Percentiles rank a stretch among this genome's conserved stretches.
Conservation (phyloP, 2,888 invertebrate species). For the Protonemura montana region DNA sequence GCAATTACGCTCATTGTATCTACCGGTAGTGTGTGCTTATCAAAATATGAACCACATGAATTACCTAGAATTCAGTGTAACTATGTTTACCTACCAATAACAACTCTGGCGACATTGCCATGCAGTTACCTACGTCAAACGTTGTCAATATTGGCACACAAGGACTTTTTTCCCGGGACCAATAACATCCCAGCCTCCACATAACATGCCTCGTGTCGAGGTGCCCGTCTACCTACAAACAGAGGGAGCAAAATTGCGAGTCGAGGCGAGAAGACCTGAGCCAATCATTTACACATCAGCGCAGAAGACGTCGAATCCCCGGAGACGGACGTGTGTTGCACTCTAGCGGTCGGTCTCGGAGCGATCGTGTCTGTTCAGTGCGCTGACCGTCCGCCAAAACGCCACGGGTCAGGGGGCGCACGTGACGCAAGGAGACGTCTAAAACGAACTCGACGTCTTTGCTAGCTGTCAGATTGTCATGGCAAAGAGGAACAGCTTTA, state of each 20-base stretch:
- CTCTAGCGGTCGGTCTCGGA: neutral
- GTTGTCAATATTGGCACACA: neutral
- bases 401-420: neutral
- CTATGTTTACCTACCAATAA: neutral
- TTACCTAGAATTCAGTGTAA: neutral
- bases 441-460: neutral
- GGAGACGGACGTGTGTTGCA: neutral
- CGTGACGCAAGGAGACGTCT: neutral
- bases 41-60: neutral
- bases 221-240: neutral
- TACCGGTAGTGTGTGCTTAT: neutral
- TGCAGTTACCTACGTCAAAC: neutral
- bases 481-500: neutral
- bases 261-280: neutral
- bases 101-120: neutral
- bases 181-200: no score
- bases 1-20: neutral
- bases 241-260: neutral
- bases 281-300: conserved; percentile 15
- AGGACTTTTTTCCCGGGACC: neutral
- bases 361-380: no score
- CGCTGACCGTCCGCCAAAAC: neutral
- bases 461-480: neutral
- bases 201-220: no score
- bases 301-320: neutral